phyloP scores from a whole-genome alignment of 2,797 vertebrate species.

The Menidia menidia region DNA sequence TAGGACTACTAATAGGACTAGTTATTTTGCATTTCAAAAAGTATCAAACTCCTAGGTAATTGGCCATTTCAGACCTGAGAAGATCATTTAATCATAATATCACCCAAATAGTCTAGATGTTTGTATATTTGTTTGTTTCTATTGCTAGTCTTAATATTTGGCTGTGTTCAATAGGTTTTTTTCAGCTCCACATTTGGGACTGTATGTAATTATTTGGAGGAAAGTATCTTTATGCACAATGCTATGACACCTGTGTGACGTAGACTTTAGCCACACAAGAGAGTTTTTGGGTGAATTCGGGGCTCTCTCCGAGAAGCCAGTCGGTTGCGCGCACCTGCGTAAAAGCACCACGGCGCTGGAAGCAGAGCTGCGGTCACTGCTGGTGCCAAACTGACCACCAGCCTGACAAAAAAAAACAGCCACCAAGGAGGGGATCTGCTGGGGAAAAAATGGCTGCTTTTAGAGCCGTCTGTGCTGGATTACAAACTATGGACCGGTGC shows the following conservation, averaged over 20 bases:
- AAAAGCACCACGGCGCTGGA: constrained; percentile 45
- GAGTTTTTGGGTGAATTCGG: constrained; percentile 55
- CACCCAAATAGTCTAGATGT: too few relatives aligned
- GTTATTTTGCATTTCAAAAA: too few relatives aligned
- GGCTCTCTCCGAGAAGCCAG: constrained; percentile 44
- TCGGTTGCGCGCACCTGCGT: constrained; percentile 70
- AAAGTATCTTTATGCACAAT: background rate
- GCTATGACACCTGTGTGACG: constrained; percentile 51
- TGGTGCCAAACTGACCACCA: constrained; percentile 60
- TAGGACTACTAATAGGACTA: too few relatives aligned
- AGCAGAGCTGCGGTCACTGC: constrained; percentile 48
- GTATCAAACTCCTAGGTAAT: too few relatives aligned
- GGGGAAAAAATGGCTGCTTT: constrained; percentile 22
- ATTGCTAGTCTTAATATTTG: too few relatives aligned
- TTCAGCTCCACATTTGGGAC: too few relatives aligned
- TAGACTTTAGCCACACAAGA: constrained; percentile 45
- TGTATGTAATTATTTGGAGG: background rate
- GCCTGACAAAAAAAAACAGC: background rate
- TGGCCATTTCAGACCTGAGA: too few relatives aligned
- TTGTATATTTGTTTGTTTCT: too few relatives aligned
- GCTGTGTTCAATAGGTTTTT: too few relatives aligned
- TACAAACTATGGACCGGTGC: constrained; percentile 61
- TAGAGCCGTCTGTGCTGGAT: constrained; percentile 61
- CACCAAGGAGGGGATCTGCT: constrained; percentile 18
- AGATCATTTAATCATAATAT: too few relatives aligned